phyloP scores from a whole-genome alignment of 2,113 vertebrate genomes.

The Aepyceros melampus region DNA sequence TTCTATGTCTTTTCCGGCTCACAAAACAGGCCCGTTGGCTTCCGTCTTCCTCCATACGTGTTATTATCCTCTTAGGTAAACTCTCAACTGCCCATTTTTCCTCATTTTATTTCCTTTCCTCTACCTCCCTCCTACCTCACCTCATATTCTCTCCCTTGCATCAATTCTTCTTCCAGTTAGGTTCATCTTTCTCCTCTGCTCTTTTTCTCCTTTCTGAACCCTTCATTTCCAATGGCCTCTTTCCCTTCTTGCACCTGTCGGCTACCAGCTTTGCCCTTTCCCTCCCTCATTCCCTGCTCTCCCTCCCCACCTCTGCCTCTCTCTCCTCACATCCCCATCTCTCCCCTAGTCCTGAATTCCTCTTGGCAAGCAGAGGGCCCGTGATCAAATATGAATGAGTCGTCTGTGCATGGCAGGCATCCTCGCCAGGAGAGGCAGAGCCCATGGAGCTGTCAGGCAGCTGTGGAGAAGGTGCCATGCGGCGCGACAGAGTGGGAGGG shows the following conservation, averaged over 20 bases:
- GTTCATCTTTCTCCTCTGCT: not conserved
- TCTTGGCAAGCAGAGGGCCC: slow-evolving; percentile 65
- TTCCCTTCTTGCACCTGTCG: not conserved
- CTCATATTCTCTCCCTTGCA: not conserved
- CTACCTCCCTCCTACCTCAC: not conserved
- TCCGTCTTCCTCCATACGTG: not conserved
- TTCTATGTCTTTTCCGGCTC: slow-evolving; percentile 32
- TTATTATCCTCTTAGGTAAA: not conserved
- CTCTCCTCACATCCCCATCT: not conserved
- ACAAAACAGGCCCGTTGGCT: not conserved
- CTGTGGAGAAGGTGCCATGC: slow-evolving; percentile 27
- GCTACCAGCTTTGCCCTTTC: not conserved
- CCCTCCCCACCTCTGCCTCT: not conserved
- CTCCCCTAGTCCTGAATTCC: slow-evolving; percentile 11
- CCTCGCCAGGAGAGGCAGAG: slow-evolving; percentile 51
- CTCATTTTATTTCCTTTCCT: not conserved
- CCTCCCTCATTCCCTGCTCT: not conserved
- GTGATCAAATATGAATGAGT: slow-evolving; percentile 73
- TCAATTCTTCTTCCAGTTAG: not conserved
- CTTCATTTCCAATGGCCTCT: not conserved
- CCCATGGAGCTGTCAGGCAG: slow-evolving; percentile 5
- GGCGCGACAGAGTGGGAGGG: not conserved
- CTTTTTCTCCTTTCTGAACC: not conserved
- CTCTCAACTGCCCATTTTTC: not conserved
- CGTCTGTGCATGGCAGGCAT: slow-evolving; percentile 55